A percentile compares a stretch with the other conserved stretches of the same genome.
Conservation (phyloP, 2,797 vertebrate species). For the Oceanodroma leucorhoa region DNA sequence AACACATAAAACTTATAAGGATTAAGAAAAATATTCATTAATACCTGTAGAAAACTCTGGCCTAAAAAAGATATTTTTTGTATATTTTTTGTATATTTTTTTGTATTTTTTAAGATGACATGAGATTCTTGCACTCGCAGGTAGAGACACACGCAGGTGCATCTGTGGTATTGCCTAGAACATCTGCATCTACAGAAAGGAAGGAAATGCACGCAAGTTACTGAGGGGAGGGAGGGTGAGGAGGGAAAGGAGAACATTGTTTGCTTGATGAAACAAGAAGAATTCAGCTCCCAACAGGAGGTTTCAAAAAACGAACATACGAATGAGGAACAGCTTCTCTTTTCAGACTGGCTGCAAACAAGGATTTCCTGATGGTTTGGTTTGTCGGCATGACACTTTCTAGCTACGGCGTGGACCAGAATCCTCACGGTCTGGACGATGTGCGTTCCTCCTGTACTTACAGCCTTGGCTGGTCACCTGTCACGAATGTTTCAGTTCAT, state of each 20-base stretch:
- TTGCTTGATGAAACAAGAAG: constrained; percentile 54
- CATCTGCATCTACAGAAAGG: constrained; percentile 69
- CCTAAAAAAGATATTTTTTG: constrained; percentile 84
- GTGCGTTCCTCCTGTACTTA: neutral
- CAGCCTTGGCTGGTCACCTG: neutral
- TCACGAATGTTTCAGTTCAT: neutral
- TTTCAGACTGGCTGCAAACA: constrained; percentile 54
- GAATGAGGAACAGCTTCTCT: constrained; percentile 36
- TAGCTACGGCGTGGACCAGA: neutral
- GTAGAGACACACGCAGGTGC: constrained; percentile 59
- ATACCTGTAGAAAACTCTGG: constrained; percentile 89
- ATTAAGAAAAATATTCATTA: constrained; percentile 92
- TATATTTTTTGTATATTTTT: constrained; percentile 76
- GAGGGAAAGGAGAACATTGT: constrained; percentile 52
- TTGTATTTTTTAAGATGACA: constrained; percentile 77
- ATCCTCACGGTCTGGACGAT: neutral
- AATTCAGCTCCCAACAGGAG: constrained; percentile 17
- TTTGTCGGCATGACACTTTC: neutral
- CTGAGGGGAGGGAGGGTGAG: constrained; percentile 8
- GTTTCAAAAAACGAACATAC: neutral
- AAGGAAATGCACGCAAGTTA: constrained; percentile 42
- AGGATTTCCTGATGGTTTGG: constrained; percentile 38
- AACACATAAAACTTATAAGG: constrained; percentile 90
- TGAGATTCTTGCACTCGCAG: constrained; percentile 74
- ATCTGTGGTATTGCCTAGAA: constrained; percentile 80